Base-by-base conservation (phyloP, 1,140 invertebrate genomes). In the Lycorma delicatula region DNA sequence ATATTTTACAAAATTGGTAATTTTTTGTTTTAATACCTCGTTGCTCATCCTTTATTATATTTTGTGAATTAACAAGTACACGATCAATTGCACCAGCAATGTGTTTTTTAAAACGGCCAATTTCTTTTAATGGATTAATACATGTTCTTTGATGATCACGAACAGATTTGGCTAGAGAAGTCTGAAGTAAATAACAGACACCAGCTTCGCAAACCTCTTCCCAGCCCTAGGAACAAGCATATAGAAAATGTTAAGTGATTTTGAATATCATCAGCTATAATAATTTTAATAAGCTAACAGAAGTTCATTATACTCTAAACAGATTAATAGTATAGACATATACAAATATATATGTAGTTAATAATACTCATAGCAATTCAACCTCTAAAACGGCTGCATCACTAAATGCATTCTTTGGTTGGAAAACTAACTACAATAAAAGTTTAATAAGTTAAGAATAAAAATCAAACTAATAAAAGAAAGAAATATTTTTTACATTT, bases 61-160 rank as follows among this genome's bases (percentile, higher is more conserved):
- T n/a, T n/a, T n/a, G n/a, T n/a, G n/a, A n/a, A n/a, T n/a, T n/a
- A n/a, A n/a, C n/a, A n/a, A n/a, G n/a, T n/a, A 73, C 41, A 60
- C 76, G 71, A 58, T 82, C 80, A 59, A 79, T 66, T 38, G 81
- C 71, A 13, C 75, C 66, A 4, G 68, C 67, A n/a, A 82, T 71
- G 63, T 79, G 79, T 67, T 81, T 82, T 63, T 80, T 79, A 18
- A 83, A 70, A 67, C 79, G 80, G 22, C 52, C 65, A 18, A 36
- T 26, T n/a, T 63, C 56, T 12, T 51, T 26, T 0, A 57, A 31
- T 56, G 75, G 67, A 27, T 74, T 71, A 13, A 80, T 70, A 4
- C 68, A 72, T 66, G 62, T 74, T 47, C 69, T 63, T 12, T 72
- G 59, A 57, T 70, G 69, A 64, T 78, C 75, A 60, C 72, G 72